Percentiles rank a stretch among this genome's conserved stretches.
phyloP scores from a whole-genome alignment of 2,797 vertebrate genomes.

The Petrocephalus sullivani region DNA sequence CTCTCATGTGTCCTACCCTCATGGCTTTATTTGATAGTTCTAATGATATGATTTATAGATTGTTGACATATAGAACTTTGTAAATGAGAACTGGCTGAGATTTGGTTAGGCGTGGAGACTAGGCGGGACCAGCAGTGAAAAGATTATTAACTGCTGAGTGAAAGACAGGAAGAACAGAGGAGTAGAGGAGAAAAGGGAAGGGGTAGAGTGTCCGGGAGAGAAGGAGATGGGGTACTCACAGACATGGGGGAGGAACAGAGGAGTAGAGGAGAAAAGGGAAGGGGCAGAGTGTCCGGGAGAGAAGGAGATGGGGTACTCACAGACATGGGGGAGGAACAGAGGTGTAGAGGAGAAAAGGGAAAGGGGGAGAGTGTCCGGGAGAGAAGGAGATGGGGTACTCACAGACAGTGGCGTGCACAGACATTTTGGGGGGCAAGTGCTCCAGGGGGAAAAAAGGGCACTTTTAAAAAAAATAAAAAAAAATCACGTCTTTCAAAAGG shows the following conservation, averaged over 20 bases:
- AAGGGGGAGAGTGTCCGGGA: neutral
- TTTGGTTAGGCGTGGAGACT: neutral
- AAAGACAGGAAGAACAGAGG: neutral
- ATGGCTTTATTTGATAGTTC: constrained; percentile 38
- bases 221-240: neutral
- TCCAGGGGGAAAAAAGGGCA: neutral
- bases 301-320: neutral
- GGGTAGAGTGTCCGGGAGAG: neutral
- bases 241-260: neutral
- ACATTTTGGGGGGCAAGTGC: no score
- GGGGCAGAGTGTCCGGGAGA: neutral
- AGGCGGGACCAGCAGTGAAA: neutral
- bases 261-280: neutral
- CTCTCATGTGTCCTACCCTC: constrained; percentile 33
- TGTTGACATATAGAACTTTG: neutral
- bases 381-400: neutral
- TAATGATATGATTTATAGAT: constrained; percentile 36
- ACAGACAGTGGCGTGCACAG: no score
- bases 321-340: neutral
- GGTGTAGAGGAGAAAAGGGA: neutral
- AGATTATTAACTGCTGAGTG: neutral
- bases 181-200: neutral
- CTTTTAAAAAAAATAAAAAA: no score
- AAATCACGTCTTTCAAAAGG: no score
- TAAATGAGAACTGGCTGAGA: neutral